Evolutionary conservation across 2,113 vertebrate genomes (phyloP), one percentile per base, ranked within the genome.

Genomic region (Reinhardtius hippoglossoides): DNA sequence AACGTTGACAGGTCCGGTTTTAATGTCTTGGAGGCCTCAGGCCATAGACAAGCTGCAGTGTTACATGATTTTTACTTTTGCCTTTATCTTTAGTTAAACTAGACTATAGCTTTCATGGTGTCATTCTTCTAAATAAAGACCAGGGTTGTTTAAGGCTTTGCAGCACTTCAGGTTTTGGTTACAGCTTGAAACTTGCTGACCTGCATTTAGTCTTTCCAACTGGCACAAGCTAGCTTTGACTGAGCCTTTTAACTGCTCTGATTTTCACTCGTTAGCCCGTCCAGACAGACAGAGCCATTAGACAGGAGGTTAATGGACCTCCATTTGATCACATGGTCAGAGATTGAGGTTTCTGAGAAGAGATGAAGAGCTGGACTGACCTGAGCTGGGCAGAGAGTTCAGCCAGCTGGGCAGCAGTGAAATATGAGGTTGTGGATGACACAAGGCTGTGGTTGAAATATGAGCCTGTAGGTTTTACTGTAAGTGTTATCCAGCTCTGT

Each of bases 281-380:
- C 37, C 65, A 60, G 44, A 57, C 37, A 46, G 62, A 57, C 26
- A 57, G 31, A 8, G 59, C 75, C 66, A 78, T 62, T 65, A 73
- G 62, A 71, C 13, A 42, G n/a, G 58, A 68, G 64, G 50, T 74
- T 69, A 80, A 80, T 69, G 71, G 66, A 64, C 24, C 71, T n/a
- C 40, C 50, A 20, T 64, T 46, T 57, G 63, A 69, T 69, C 57
- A 64, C 64, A 40, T 74, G 71, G 20, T 35, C 48, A 54, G 52
- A 40, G 57, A 65, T 48, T 23, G 35, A 48, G 46, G 58, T 72
- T 31, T 61, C 76, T 65, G 64, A 67, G 31, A 55, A 72, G 61
- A 60, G 37, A 79, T 60, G 52, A 72, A 16, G 68, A 48, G 23
- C 31, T 5, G 50, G 14, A 15, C 18, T 56, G 57, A 71, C 56